Conservation (phyloP, 2,888 invertebrate species). For the Ophonus ardosiacus region DNA sequence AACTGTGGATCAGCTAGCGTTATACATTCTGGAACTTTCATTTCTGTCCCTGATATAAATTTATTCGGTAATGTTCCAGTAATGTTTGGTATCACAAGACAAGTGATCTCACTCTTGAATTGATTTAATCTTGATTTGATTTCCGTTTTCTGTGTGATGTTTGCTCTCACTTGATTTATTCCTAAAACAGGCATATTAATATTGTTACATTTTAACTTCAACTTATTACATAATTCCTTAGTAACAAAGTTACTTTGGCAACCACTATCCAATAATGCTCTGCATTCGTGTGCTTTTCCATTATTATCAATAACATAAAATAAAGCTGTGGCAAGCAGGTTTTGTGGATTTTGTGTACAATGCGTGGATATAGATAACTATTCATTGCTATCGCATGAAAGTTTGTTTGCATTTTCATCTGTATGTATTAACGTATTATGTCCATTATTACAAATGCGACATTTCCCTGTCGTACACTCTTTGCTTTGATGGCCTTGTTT, state of each 20-base stretch:
- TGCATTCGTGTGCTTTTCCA: conserved; percentile 48
- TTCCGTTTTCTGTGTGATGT: background rate
- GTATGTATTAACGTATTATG: background rate
- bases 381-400: too few species aligned
- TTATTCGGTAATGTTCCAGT: too few species aligned
- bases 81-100: too few species aligned
- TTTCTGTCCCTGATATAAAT: too few species aligned
- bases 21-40: too few species aligned
- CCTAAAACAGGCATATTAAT: conserved; percentile 51
- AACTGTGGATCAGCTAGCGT: too few species aligned
- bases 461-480: background rate
- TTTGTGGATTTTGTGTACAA: too few species aligned
- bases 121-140: background rate
- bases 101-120: too few species aligned
- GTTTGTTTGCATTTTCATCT: background rate
- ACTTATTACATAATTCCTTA: conserved; percentile 15
- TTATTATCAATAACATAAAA: conserved; percentile 53
- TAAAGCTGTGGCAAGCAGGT: conserved; percentile 63
- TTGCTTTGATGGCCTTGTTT: background rate
- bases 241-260: conserved; percentile 64
- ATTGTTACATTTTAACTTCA: conserved; percentile 21
- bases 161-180: conserved; percentile 57
- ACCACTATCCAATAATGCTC: conserved; percentile 65
- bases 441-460: background rate
- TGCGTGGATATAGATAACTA: too few species aligned